A percentile compares a stretch with the other conserved stretches of the same genome.
phyloP scores from a whole-genome alignment of 2,113 vertebrate genomes.

The Megalops atlanticus region DNA sequence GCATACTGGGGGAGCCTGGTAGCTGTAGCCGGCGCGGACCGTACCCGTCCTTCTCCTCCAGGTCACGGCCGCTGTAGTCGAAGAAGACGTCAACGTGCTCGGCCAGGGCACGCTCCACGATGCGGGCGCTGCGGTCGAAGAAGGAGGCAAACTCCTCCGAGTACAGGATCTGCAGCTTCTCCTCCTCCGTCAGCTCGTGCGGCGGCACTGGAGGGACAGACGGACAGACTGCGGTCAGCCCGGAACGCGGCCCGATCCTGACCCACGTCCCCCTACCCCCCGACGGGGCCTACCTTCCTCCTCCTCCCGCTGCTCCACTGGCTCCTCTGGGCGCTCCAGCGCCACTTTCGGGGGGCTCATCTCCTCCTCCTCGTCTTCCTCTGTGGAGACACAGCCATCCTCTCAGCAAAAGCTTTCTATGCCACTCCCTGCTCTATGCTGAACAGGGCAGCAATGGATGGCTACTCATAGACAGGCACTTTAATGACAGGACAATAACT shows the following conservation, averaged over 20 bases:
- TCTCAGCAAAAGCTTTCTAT: no score
- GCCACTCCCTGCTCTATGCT: no score
- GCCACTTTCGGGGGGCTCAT: conserved; percentile 70
- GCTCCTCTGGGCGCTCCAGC: conserved; percentile 74
- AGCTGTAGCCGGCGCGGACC: no score
- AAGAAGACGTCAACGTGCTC: conserved; percentile 96
- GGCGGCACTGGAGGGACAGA: conserved; percentile 69
- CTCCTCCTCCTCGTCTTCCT: conserved; percentile 82
- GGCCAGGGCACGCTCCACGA: conserved; percentile 92
- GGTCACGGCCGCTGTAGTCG: conserved; percentile 95
- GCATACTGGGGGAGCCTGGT: no score
- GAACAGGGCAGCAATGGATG: no score
- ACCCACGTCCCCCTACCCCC: no score
- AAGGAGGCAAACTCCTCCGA: conserved; percentile 92
- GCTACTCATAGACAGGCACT: no score
- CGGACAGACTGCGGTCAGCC: no score
- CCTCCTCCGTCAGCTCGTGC: conserved; percentile 94
- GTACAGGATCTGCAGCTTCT: conserved; percentile 95
- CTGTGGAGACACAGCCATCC: conserved; percentile 60
- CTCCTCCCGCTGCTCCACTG: conserved; percentile 73
- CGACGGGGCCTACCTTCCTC: conserved; percentile 41
- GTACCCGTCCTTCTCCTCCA: conserved; percentile 98
- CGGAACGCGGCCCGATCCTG: no score
- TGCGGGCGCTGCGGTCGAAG: conserved; percentile 93
- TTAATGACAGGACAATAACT: no score